Percentiles rank a stretch among this genome's conserved stretches.
Evolutionary conservation across 2,113 vertebrate species (phyloP).

Genomic region (Rissa tridactyla): DNA sequence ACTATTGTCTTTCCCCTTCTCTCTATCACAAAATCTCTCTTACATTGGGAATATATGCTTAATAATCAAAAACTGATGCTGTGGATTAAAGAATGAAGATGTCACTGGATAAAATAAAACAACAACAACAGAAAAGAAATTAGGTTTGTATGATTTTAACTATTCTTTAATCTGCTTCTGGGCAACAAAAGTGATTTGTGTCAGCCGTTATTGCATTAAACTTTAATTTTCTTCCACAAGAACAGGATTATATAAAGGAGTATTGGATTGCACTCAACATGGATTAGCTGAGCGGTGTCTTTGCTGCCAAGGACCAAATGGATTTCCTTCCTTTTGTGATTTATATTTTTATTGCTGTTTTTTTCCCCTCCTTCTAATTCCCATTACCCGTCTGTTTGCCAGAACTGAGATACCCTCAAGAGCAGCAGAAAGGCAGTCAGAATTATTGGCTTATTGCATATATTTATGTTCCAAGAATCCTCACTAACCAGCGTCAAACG

Average conservation of each 20-base stretch:
- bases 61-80: constrained; percentile 73
- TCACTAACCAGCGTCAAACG: constrained; percentile 45
- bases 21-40: constrained; percentile 6
- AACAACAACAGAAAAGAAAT: constrained; percentile 71
- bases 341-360: constrained; percentile 81
- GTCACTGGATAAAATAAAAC: constrained; percentile 69
- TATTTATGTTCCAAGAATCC: constrained; percentile 72
- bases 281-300: constrained; percentile 78
- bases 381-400: constrained; percentile 77
- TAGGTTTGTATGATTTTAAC: constrained; percentile 80
- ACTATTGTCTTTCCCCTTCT: not conserved
- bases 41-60: constrained; percentile 62
- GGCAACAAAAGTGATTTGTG: constrained; percentile 84
- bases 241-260: constrained; percentile 81
- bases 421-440: constrained; percentile 67
- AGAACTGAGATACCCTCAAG: constrained; percentile 70
- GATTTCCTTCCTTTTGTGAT: constrained; percentile 82
- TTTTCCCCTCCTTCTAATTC: constrained; percentile 70
- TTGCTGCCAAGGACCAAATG: constrained; percentile 80
- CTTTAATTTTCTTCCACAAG: constrained; percentile 83
- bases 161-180: constrained; percentile 83
- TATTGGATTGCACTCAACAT: constrained; percentile 84
- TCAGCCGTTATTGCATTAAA: constrained; percentile 84
- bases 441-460: constrained; percentile 75
- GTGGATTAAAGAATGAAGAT: constrained; percentile 75